Evolutionary conservation across 2,888 invertebrate species (phyloP), one percentile per base, ranked within the genome.

Genomic region (Watsonalla cultraria): DNA sequence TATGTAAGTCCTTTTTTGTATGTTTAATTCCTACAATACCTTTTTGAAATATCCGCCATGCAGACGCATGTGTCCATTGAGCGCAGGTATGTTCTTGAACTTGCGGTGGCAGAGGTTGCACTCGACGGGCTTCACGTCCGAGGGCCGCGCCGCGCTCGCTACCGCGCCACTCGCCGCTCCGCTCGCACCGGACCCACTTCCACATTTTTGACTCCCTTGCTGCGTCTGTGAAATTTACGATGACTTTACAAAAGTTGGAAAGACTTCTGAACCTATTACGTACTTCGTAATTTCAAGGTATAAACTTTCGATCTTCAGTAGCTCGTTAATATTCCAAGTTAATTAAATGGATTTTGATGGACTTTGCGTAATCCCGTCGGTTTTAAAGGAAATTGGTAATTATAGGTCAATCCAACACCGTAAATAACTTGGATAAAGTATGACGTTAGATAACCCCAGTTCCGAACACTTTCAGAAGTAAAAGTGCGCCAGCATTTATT

Each of bases 21-120:
- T 24, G 1, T 24, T 24, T 24, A 24, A 24, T 24, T 4, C 49
- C 42, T 39, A 6, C 54, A 46, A 47, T 84, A 95, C 96, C 94
- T 97, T 97, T 86, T 98, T 98, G 78, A 98, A 97, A 86, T 98
- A 99, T 54, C 99, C 98, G 47, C 99, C 99, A 84, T 99, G 99
- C 61, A 99, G 92, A 73, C 99, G 93, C 99, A 99, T 99, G 81
- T 99, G 99, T 7, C 99, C 99, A 86, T 99, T 99, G 54, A 99
- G 93, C 35, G 99, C 99, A 24, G 98, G 98, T 84, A 98, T 96
- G 85, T 98, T 99, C 91, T 99, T 99, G 91, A 99, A 99, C 82
- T 97, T 96, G 69, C 98, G 93, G 86, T 97, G 96, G 82, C 99
- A 99, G 58, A 98, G 92, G 86, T 96, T 97, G 89, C 99, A 99